Conservation (phyloP, 2,888 invertebrate species). For the Dryocosmus kuriphilus region DNA sequence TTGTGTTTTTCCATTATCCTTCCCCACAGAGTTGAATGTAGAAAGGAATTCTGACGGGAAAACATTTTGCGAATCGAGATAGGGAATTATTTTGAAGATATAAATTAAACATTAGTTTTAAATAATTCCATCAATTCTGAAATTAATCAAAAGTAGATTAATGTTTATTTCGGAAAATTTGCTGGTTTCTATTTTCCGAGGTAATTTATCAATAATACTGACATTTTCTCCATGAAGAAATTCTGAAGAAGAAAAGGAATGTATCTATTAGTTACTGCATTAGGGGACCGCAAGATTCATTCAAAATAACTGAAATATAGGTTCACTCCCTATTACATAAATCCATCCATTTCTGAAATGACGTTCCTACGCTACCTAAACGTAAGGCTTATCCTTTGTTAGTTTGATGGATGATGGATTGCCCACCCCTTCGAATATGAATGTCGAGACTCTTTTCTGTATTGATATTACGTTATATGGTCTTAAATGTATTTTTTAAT, state of each 20-base stretch:
- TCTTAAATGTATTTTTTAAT: no score
- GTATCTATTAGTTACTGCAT: background rate
- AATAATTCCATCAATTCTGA: no score
- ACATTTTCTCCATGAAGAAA: background rate
- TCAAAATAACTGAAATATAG: background rate
- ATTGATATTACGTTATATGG: background rate
- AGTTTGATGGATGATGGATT: background rate
- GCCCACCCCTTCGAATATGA: background rate
- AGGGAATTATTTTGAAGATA: background rate
- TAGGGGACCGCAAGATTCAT: background rate
- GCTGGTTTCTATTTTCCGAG: no score
- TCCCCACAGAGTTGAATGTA: background rate
- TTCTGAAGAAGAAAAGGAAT: background rate
- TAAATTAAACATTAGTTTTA: background rate
- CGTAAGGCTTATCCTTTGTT: background rate
- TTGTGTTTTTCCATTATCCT: background rate
- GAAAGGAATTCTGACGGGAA: background rate
- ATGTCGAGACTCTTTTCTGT: background rate
- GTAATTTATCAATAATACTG: background rate
- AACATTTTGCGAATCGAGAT: background rate
- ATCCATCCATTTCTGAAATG: background rate
- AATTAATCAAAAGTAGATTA: no score
- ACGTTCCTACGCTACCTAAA: background rate
- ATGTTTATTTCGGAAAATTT: no score
- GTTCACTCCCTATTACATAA: background rate